Percentiles rank a stretch among this genome's conserved stretches.
These are phyloP conservation scores for Gracilinanus agilis DNA, from an alignment of 2,113 vertebrate species.

Conservation along the genomic window DNA sequence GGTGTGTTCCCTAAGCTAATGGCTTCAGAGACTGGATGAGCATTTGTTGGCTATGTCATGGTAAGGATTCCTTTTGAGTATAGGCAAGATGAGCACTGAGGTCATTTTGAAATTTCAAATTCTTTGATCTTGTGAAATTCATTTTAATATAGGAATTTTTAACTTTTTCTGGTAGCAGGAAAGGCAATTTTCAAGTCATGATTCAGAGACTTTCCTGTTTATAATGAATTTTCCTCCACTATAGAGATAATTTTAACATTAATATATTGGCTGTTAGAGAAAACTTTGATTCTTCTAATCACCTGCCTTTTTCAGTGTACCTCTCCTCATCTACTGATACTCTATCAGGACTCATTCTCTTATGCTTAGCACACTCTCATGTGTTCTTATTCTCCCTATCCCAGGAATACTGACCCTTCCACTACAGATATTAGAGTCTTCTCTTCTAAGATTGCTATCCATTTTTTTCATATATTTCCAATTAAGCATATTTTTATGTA, in stretches of 20 bases:
- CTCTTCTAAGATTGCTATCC: not conserved
- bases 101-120: not conserved
- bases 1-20: not conserved
- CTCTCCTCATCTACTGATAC: not conserved
- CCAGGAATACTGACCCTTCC: not conserved
- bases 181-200: not conserved
- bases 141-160: not conserved
- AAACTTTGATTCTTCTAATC: not conserved
- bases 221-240: not conserved
- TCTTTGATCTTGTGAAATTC: not conserved
- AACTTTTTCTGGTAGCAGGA: constrained; percentile 5
- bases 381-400: not conserved
- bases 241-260: not conserved
- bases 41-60: not conserved
- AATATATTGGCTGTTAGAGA: not conserved
- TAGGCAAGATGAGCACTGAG: not conserved
- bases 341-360: not conserved
- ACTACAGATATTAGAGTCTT: not conserved
- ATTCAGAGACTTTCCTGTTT: not conserved
- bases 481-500: not conserved
- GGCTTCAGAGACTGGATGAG: not conserved
- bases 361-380: not conserved
- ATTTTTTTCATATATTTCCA: not conserved
- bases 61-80: not conserved
- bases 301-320: not conserved